Base-by-base conservation (phyloP, 1,140 invertebrate species). In the Drosophila lacertosa region DNA sequence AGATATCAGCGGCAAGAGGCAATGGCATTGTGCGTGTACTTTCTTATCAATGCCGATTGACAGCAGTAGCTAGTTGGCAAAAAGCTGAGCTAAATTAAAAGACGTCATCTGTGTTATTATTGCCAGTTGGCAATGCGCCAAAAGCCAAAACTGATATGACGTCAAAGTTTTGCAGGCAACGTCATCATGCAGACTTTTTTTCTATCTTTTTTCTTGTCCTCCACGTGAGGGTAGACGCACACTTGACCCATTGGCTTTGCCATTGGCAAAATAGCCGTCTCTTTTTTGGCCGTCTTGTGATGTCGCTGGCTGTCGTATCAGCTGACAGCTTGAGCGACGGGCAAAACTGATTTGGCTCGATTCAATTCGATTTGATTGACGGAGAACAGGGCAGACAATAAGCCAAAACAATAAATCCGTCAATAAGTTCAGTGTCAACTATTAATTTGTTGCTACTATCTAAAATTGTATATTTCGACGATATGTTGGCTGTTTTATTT, bases 391-490 rank as follows among this genome's bases (percentile, higher is more conserved):
- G 4, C 50, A 39, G n/a, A 4, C 13, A 16, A 2, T 18, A 18
- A 32, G 6, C 29, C n/a, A 11, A 18, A 16, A 35, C 45, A 67
- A 67, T 67, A 67, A 67, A 60, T 67, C 45, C 16, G 55, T 67
- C 64, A 44, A 33, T 13, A 13, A 18, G 16, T 48, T 59, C 35
- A 66, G 35, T 59, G 40, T 58, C 55, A 58, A 11, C 42, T 24
- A 4, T 22, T 7, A n/a, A n/a, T n/a, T n/a, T n/a, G n/a, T n/a
- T n/a, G n/a, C n/a, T 22, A 22, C 42, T 22, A 24, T 58, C 51
- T 39, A 24, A 37, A 54, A 13, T 18, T 10, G 11, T 54, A 39
- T 37, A 13, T 24, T 1, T 33, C 16, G n/a, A 15, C 4, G 9
- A n/a, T 29, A 37, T 40, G 5, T 13, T n/a, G 4, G 4, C 5